Conservation (phyloP, 1,140 invertebrate genomes). For the Chironomus tepperi region DNA sequence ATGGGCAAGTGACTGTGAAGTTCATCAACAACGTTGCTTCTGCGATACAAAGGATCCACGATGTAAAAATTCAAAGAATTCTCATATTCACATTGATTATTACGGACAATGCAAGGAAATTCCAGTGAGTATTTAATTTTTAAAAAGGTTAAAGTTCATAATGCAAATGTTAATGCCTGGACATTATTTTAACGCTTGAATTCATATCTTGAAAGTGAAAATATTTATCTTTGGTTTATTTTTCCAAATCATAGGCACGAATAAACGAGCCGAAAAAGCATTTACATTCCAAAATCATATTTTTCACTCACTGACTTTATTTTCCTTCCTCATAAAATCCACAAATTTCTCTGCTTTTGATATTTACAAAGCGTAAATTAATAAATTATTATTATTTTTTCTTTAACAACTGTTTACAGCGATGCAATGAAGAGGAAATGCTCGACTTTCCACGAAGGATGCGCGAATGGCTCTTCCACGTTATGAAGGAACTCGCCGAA, state of each 20-base stretch:
- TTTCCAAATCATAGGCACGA: background rate
- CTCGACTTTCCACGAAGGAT: slow-evolving; percentile 85
- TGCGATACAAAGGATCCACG: slow-evolving; percentile 67
- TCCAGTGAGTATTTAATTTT: slow-evolving; percentile 46
- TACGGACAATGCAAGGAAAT: slow-evolving; percentile 75
- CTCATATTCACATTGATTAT: slow-evolving; percentile 88
- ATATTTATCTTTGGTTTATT: background rate
- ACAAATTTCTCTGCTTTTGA: background rate
- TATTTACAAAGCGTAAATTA: background rate
- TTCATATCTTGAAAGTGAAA: no score
- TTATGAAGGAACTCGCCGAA: slow-evolving; percentile 89
- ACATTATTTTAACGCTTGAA: background rate
- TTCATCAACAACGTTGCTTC: slow-evolving; percentile 81
- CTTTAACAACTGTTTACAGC: slow-evolving; percentile 39
- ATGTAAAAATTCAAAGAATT: slow-evolving; percentile 64
- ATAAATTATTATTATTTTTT: background rate
- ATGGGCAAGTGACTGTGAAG: slow-evolving; percentile 84
- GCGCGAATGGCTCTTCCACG: slow-evolving; percentile 94
- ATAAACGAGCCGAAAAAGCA: background rate
- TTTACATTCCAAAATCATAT: no score
- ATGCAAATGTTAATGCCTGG: background rate
- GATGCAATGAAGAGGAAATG: slow-evolving; percentile 76
- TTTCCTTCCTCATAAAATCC: background rate
- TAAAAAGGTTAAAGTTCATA: no score
- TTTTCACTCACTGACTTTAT: background rate